Conservation (phyloP, 2,113 vertebrate genomes). For the Macroglossus sobrinus region DNA sequence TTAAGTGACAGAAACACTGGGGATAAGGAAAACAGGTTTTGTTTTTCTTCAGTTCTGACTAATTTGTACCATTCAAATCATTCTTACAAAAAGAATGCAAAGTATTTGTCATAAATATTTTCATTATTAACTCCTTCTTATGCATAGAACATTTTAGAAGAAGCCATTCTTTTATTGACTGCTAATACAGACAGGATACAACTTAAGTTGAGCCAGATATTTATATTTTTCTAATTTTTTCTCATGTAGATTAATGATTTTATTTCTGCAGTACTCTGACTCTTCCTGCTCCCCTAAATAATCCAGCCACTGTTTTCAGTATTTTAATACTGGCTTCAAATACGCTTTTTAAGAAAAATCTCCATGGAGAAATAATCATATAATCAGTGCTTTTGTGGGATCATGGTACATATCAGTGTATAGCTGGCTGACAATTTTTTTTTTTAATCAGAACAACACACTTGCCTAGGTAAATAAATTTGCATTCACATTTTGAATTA, state of each 20-base stretch:
- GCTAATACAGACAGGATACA: background rate
- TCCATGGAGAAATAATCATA: background rate
- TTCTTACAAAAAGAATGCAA: slow-evolving; percentile 46
- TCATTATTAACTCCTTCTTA: slow-evolving; percentile 31
- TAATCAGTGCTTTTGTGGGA: background rate
- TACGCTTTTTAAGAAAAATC: background rate
- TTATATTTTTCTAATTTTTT: slow-evolving; percentile 26
- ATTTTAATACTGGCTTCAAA: slow-evolving; percentile 4
- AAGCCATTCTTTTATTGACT: background rate
- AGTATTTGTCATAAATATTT: slow-evolving; percentile 45
- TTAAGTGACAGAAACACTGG: slow-evolving; percentile 14
- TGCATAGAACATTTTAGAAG: background rate
- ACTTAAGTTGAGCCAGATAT: background rate
- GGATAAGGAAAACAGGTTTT: slow-evolving; percentile 13
- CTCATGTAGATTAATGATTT: background rate
- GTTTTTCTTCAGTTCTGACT: slow-evolving; percentile 6
- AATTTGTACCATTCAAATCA: slow-evolving; percentile 18
- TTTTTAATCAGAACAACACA: slow-evolving; percentile 10
- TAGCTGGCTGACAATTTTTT: background rate
- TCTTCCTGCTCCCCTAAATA: background rate
- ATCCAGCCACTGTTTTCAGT: background rate
- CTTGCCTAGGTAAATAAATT: background rate
- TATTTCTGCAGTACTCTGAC: background rate
- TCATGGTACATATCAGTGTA: background rate
- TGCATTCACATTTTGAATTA: slow-evolving; percentile 17